Evolutionary conservation across 1,140 invertebrate species (phyloP).

Genomic region (Stratiolaelaps scimitus): DNA sequence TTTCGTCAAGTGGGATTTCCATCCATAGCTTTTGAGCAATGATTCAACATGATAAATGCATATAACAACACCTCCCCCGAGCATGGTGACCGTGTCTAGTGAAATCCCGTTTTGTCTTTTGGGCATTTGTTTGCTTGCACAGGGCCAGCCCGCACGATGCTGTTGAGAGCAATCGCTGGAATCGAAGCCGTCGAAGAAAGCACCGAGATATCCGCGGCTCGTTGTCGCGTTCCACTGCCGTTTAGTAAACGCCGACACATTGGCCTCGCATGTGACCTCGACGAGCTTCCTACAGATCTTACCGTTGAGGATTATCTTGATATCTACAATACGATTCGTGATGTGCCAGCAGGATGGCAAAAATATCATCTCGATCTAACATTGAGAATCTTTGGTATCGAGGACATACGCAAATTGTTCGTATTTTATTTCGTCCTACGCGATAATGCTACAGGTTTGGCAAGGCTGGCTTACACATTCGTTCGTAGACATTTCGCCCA

Average conservation of each 20-base stretch:
- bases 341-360: not conserved
- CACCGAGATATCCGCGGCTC: not conserved
- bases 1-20: too few relatives aligned
- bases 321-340: not conserved
- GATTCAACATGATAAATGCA: too few relatives aligned
- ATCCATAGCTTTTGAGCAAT: too few relatives aligned
- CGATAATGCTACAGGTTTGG: too few relatives aligned
- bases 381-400: not conserved
- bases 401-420: too few relatives aligned
- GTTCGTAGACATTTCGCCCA: too few relatives aligned
- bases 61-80: too few relatives aligned
- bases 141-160: not conserved
- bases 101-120: not conserved
- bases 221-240: not conserved
- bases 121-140: not conserved
- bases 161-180: not conserved
- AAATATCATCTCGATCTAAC: not conserved
- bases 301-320: not conserved
- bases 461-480: too few relatives aligned
- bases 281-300: not conserved
- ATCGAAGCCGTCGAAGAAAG: not conserved
- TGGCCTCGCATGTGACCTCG: not conserved
- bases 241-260: not conserved
- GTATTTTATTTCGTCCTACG: too few relatives aligned
- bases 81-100: constrained; percentile 1